These are phyloP conservation scores for Brachyptera putata DNA, from an alignment of 2,888 invertebrate species.

Conservation along the genomic window DNA sequence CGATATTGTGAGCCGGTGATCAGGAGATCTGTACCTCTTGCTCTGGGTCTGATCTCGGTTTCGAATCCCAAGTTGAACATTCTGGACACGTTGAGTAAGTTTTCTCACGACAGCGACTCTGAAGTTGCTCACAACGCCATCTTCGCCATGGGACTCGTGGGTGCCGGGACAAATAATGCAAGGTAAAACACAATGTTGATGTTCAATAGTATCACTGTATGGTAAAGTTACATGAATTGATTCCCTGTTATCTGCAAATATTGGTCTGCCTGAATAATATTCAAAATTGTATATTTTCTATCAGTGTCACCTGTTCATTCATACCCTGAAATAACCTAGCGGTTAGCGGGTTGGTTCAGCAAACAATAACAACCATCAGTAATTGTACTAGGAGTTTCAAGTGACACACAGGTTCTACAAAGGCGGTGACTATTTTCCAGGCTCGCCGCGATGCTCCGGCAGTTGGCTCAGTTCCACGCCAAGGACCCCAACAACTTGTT, in stretches of 20 bases:
- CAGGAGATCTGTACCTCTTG: conserved; percentile 56
- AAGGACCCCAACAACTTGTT: conserved; percentile 57
- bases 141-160: conserved; percentile 58
- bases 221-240: too few relatives aligned
- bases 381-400: too few relatives aligned
- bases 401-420: too few relatives aligned
- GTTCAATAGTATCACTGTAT: too few relatives aligned
- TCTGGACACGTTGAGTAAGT: conserved; percentile 59
- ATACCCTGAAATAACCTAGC: too few relatives aligned
- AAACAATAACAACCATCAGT: too few relatives aligned
- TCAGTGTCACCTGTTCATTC: too few relatives aligned
- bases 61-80: conserved; percentile 59
- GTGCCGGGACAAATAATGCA: conserved; percentile 51
- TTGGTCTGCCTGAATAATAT: too few relatives aligned
- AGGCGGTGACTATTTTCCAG: conserved; percentile 39
- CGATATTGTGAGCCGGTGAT: conserved; percentile 94
- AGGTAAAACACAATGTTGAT: conserved; percentile 34
- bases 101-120: conserved; percentile 58
- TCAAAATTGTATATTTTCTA: too few relatives aligned
- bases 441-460: conserved; percentile 57
- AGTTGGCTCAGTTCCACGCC: conserved; percentile 58
- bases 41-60: conserved; percentile 55
- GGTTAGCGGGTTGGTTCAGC: too few relatives aligned
- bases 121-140: conserved; percentile 61
- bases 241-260: too few relatives aligned